Evolutionary conservation across 2,888 invertebrate genomes (phyloP), one percentile per base, ranked within the genome.

Genomic region (Cerceris ruficornis): DNA sequence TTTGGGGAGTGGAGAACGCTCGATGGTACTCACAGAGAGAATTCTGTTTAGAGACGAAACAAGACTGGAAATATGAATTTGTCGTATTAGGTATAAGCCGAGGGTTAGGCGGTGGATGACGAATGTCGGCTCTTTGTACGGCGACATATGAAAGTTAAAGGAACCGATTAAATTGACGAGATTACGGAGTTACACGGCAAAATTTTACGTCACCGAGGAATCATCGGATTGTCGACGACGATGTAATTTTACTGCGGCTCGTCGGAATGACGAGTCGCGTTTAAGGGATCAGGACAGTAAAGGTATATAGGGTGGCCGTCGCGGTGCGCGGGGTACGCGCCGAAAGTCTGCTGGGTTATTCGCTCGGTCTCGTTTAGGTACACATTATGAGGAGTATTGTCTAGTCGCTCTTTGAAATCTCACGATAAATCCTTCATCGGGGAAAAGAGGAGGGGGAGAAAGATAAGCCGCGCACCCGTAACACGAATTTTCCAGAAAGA

Each of bases 291-390:
- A 55, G 58, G 70, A 14, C 46, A 39, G 55, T 14, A 68, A 54
- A 39, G 17, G 66, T 69, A 28, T 14, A 50, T 11, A 49, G 28
- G n/a, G 43, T 49, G 15, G 13, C 28, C 28, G 28, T 8, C 13
- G 11, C 46, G 42, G 11, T 62, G 60, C 57, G 39, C 69, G 17
- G 50, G 9, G 17, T n/a, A 7, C 55, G 9, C 13, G n/a, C 39
- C 66, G 72, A 69, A 80, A 82, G 57, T 71, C 28, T 74, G 14
- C 49, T 74, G 69, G 75, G 85, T 85, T 77, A 80, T 83, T 75
- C 68, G 70, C 67, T 46, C 67, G 41, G 52, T 67, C 70, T 55
- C 55, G 59, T 64, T 42, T 49, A 49, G 59, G 42, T 49, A 46
- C 65, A 50, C 55, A 60, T 77, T 62, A 69, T 55, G 54, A 84